Evolutionary conservation across 1,140 invertebrate species (phyloP), one percentile per base, ranked within the genome.

Genomic region (Streblospio benedicti): DNA sequence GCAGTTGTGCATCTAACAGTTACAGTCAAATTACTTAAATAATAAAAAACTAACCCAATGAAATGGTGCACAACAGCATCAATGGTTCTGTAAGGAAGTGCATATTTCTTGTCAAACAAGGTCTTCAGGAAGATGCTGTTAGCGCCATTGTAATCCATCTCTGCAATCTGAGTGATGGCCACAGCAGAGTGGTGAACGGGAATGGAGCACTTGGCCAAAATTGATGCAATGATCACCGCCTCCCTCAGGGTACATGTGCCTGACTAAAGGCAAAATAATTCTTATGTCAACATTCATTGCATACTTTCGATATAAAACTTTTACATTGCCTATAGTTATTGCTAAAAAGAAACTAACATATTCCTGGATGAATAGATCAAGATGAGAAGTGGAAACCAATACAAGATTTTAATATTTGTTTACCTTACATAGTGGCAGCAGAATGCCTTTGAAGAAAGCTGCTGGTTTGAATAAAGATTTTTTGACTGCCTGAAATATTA

Each of bases 381-480:
- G 38, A 41, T 12, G n/a, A 41, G 12, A 41, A 27, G 23, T 9
- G 14, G 44, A 45, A 2, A 9, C 44, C 20, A 45, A 6, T 45
- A 45, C 27, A 23, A 20, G 23, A 43, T 20, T 18, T 18, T 3
- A 1, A 2, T 44, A 25, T 2, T 38, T 27, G 62, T 67, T 68
- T 76, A 85, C 87, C 77, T 93, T 89, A 69, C 93, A 86, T 16
- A 97, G 77, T 2, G 94, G 93, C 35, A 97, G 69, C 30, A 97
- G 77, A 67, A 97, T 87, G 66, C 95, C 96, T 80, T 99, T 99
- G 87, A 97, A 97, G 70, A 99, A 99, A n/a, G 89, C 95, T 50
- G 87, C 92, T 44, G 96, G 94, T 74, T 99, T 99, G 75, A 91
- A 99, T 0, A 99, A 77, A 9, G 95, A 84, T 79, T 97, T 97